These are phyloP conservation scores for Parnassius smintheus DNA, from an alignment of 2,888 invertebrate species.

Conservation along the genomic window DNA sequence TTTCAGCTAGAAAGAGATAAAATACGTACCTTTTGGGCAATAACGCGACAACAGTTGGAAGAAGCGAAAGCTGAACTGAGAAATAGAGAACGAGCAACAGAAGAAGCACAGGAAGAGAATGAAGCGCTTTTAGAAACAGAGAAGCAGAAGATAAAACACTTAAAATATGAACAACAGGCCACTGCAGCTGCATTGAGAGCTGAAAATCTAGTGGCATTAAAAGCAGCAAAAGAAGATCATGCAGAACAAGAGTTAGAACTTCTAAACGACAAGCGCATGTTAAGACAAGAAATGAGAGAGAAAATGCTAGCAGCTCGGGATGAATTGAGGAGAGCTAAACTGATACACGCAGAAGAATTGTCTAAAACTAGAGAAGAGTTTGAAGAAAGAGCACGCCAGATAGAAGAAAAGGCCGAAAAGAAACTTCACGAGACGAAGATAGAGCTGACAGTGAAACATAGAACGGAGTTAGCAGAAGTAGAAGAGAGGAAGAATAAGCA, in stretches of 20 bases:
- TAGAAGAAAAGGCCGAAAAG: slow-evolving; percentile 84
- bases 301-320: slow-evolving; percentile 86
- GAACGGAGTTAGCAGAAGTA: slow-evolving; percentile 92
- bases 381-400: slow-evolving; percentile 74
- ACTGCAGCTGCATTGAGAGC: slow-evolving; percentile 92
- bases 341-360: slow-evolving; percentile 88
- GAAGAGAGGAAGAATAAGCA: slow-evolving; percentile 96
- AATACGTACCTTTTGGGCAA: slow-evolving; percentile 97
- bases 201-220: slow-evolving; percentile 90
- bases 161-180: slow-evolving; percentile 94
- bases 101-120: slow-evolving; percentile 92
- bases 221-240: slow-evolving; percentile 92
- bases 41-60: slow-evolving; percentile 93
- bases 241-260: slow-evolving; percentile 88
- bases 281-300: slow-evolving; percentile 85
- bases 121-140: slow-evolving; percentile 93
- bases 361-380: slow-evolving; percentile 79
- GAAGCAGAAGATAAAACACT: slow-evolving; percentile 95
- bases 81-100: slow-evolving; percentile 88
- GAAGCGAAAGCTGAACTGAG: slow-evolving; percentile 88
- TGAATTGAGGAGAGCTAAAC: slow-evolving; percentile 85
- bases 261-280: slow-evolving; percentile 85
- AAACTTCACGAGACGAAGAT: slow-evolving; percentile 86
- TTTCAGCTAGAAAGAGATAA: slow-evolving; percentile 97
- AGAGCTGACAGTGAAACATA: slow-evolving; percentile 87